phyloP scores from a whole-genome alignment of 2,888 invertebrate genomes.

The Diarsia brunnea region DNA sequence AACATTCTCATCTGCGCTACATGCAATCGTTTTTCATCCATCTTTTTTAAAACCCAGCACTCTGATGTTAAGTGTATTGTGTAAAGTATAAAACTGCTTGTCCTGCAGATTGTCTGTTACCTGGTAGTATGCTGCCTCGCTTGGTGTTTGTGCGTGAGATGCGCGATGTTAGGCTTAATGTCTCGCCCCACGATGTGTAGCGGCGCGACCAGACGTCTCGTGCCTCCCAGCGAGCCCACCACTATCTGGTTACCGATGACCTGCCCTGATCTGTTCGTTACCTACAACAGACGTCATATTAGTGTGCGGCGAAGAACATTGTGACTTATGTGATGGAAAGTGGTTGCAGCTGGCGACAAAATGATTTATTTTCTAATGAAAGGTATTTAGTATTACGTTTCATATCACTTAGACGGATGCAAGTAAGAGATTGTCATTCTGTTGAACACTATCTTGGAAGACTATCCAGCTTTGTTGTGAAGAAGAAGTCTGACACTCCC shows the following conservation, averaged over 20 bases:
- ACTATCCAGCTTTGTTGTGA: too few relatives aligned
- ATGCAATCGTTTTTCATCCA: too few relatives aligned
- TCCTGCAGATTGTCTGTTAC: slow-evolving; percentile 17
- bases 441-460: background rate
- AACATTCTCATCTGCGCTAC: too few relatives aligned
- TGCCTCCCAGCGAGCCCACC: slow-evolving; percentile 81
- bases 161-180: slow-evolving; percentile 77
- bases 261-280: slow-evolving; percentile 88
- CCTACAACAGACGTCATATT: slow-evolving; percentile 70
- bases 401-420: too few relatives aligned
- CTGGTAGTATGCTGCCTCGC: slow-evolving; percentile 73
- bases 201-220: slow-evolving; percentile 76
- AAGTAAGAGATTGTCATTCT: background rate
- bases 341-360: background rate
- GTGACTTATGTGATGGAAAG: background rate
- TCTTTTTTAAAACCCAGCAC: too few relatives aligned
- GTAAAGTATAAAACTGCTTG: too few relatives aligned
- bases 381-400: background rate
- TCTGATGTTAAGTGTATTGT: too few relatives aligned
- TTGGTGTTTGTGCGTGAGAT: slow-evolving; percentile 74
- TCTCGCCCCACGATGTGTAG: slow-evolving; percentile 85
- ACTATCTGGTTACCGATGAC: slow-evolving; percentile 90
- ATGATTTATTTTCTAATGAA: background rate
- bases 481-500: too few relatives aligned
- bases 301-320: background rate